Conservation (phyloP, 2,888 invertebrate species). For the Leucophenga montana region DNA sequence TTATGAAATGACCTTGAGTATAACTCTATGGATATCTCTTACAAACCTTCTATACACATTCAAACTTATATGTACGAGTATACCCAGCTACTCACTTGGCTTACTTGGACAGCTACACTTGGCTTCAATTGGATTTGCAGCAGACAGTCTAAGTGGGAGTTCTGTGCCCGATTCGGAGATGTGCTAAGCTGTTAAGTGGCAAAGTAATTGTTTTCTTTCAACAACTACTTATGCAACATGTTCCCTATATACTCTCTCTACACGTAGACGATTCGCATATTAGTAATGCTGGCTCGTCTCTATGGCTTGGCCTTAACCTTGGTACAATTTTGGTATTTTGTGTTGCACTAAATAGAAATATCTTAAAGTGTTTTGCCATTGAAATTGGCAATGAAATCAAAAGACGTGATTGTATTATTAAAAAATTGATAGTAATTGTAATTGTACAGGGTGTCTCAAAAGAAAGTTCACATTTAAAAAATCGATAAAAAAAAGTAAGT, state of each 20-base stretch:
- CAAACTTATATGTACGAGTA: neutral
- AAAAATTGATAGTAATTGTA: no score
- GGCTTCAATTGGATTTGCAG: slow-evolving; percentile 6
- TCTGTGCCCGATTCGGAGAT: slow-evolving; percentile 38
- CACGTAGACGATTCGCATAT: slow-evolving; percentile 39
- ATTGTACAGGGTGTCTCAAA: no score
- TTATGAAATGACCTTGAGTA: slow-evolving; percentile 59
- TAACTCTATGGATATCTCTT: slow-evolving; percentile 46
- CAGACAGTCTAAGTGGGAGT: neutral
- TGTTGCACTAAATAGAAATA: slow-evolving; percentile 5
- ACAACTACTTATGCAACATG: slow-evolving; percentile 46
- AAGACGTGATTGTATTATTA: slow-evolving; percentile 19
- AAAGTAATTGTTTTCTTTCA: slow-evolving; percentile 71
- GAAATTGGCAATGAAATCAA: slow-evolving; percentile 21
- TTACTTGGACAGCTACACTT: slow-evolving; percentile 39
- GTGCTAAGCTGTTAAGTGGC: slow-evolving; percentile 71
- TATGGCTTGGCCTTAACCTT: slow-evolving; percentile 21
- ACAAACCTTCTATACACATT: slow-evolving; percentile 8
- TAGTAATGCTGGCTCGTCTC: slow-evolving; percentile 35
- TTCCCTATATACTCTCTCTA: neutral
- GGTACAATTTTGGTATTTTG: slow-evolving; percentile 30
- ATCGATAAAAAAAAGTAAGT: no score
- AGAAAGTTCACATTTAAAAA: no score
- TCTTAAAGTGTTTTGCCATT: slow-evolving; percentile 37
- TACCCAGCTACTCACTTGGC: neutral